phyloP scores from a whole-genome alignment of 1,140 invertebrate genomes.

The Drosophila fuyamai region DNA sequence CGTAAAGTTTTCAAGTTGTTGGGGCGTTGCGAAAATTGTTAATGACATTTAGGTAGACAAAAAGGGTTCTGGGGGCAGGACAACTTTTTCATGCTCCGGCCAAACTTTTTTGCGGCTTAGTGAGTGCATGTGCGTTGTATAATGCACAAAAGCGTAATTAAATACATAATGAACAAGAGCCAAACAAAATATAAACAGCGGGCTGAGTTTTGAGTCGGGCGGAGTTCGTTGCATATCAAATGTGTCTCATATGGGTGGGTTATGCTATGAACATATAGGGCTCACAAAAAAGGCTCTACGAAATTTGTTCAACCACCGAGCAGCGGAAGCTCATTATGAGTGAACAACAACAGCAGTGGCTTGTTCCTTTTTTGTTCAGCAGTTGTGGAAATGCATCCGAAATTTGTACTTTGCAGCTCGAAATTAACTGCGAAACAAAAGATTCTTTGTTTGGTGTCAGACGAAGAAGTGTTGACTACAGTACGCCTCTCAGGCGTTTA shows the following conservation, averaged over 20 bases:
- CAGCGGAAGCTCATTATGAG: conserved; percentile 51
- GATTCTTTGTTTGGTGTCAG: conserved; percentile 39
- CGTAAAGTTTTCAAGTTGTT: conserved; percentile 67
- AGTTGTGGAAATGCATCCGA: conserved; percentile 36
- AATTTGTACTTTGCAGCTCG: conserved; percentile 26
- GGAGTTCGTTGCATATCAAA: conserved; percentile 41
- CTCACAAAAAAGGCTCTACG: conserved; percentile 35
- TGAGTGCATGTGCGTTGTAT: conserved; percentile 39
- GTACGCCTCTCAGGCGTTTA: conserved; percentile 15
- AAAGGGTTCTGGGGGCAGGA: neutral
- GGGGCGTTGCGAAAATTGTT: conserved; percentile 71
- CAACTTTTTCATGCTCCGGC: conserved; percentile 60
- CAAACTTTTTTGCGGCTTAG: conserved; percentile 70
- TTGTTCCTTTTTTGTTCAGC: conserved; percentile 14
- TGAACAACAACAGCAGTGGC: conserved; percentile 35
- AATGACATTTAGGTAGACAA: conserved; percentile 66
- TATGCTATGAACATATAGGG: neutral
- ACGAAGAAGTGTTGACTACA: conserved; percentile 11
- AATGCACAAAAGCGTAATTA: conserved; percentile 81
- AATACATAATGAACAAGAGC: conserved; percentile 78
- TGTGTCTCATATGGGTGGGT: conserved; percentile 34
- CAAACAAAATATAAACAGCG: conserved; percentile 57
- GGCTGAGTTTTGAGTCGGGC: conserved; percentile 16
- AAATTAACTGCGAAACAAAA: conserved; percentile 47
- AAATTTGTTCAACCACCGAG: conserved; percentile 54